Evolutionary conservation across 1,140 invertebrate species (phyloP).

Genomic region (Diploscapter pachys): DNA sequence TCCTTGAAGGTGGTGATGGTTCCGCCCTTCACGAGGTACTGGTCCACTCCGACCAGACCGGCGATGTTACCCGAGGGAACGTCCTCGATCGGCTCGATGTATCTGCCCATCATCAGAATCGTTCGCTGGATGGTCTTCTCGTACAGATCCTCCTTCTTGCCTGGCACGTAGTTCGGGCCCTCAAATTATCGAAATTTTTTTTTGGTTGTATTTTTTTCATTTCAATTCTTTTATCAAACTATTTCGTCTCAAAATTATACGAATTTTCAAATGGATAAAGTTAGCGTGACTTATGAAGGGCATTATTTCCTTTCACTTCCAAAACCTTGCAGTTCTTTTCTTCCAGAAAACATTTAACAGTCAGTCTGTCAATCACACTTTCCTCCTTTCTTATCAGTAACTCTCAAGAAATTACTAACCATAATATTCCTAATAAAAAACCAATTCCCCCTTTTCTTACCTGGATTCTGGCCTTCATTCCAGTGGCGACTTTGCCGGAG

Average conservation of each 20-base stretch:
- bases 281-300: too few species aligned
- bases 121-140: constrained; percentile 97
- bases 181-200: neutral
- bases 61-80: constrained; percentile 99
- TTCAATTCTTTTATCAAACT: neutral
- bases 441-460: neutral
- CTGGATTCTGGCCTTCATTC: constrained; percentile 91
- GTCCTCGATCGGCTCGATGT: constrained; percentile 98
- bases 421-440: too few species aligned
- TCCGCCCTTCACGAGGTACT: constrained; percentile 98
- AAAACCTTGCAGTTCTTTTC: too few species aligned
- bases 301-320: too few species aligned
- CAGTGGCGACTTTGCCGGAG: constrained; percentile 90
- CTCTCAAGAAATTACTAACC: too few species aligned
- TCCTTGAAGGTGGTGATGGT: constrained; percentile 98
- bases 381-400: too few species aligned
- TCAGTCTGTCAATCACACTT: too few species aligned
- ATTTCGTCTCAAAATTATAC: too few species aligned
- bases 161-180: constrained; percentile 94
- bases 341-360: too few species aligned
- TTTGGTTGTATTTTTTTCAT: neutral
- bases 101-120: constrained; percentile 99
- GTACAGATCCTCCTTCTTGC: constrained; percentile 98
- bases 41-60: constrained; percentile 98
- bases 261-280: too few species aligned